These are phyloP conservation scores for Palythoa grandis DNA, from an alignment of 92 coral and sea anemone species.

Conservation along the genomic window DNA sequence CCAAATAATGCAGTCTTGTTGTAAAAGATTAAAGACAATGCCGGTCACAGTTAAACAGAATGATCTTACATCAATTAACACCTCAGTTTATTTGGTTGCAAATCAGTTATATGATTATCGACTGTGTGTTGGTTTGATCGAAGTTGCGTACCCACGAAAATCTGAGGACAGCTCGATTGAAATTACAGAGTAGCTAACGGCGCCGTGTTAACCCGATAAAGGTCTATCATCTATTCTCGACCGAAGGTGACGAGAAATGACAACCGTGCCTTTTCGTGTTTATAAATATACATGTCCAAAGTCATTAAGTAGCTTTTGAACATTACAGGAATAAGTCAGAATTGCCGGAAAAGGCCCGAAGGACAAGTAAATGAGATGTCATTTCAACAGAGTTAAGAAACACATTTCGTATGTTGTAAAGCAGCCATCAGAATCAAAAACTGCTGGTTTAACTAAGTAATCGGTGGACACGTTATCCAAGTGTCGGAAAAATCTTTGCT, in stretches of 20 bases:
- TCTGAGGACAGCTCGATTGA: conserved; percentile 38
- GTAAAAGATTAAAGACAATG: conserved; percentile 44
- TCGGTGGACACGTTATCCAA: conserved; percentile 13
- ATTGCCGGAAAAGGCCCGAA: conserved; percentile 36
- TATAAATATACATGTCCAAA: conserved; percentile 73
- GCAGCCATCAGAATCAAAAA: neutral
- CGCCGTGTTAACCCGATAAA: conserved; percentile 34
- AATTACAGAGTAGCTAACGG: neutral
- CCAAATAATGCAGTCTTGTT: conserved; percentile 29
- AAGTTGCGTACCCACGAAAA: neutral
- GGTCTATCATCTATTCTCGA: conserved; percentile 32
- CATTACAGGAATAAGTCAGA: no score
- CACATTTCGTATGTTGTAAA: neutral
- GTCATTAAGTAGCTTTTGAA: conserved; percentile 72
- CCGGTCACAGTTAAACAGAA: conserved; percentile 32
- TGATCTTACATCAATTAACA: conserved; percentile 44
- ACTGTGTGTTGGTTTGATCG: conserved; percentile 8
- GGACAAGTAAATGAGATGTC: conserved; percentile 47
- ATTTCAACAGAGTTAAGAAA: conserved; percentile 13
- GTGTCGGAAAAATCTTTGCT: conserved; percentile 25
- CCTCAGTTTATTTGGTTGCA: conserved; percentile 24
- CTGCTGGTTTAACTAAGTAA: neutral
- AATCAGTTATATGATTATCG: conserved; percentile 27
- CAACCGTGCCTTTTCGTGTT: conserved; percentile 47
- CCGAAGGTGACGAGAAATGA: conserved; percentile 38